Conservation (phyloP, 1,140 invertebrate genomes). For the Ericerus pela region DNA sequence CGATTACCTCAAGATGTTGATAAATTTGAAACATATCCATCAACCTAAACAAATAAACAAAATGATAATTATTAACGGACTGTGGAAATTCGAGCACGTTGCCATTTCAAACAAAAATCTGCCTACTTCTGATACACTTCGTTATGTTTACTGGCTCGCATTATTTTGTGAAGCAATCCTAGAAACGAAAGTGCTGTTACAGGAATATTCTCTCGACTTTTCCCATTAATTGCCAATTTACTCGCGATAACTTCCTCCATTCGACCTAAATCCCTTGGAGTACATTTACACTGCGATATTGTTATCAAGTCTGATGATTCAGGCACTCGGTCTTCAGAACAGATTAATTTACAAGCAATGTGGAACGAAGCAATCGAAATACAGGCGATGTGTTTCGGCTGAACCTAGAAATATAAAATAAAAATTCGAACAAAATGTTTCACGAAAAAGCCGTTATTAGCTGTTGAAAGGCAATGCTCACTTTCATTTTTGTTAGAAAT, state of each 20-base stretch:
- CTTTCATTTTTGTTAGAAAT: slow-evolving; percentile 55
- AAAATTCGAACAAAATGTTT: background rate
- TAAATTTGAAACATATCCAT: slow-evolving; percentile 34
- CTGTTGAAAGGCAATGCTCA: slow-evolving; percentile 25
- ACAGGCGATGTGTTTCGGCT: slow-evolving; percentile 51
- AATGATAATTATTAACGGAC: background rate
- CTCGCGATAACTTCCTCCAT: slow-evolving; percentile 54
- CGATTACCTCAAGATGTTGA: slow-evolving; percentile 50
- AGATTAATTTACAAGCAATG: slow-evolving; percentile 38
- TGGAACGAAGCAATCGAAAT: slow-evolving; percentile 54
- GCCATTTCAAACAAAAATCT: too few relatives aligned
- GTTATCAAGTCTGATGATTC: slow-evolving; percentile 36
- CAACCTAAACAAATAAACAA: slow-evolving; percentile 2
- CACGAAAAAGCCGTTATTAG: slow-evolving; percentile 1
- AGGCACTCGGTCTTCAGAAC: slow-evolving; percentile 29
- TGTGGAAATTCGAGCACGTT: background rate
- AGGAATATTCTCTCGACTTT: slow-evolving; percentile 30
- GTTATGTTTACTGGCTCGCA: slow-evolving; percentile 26
- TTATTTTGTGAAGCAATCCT: slow-evolving; percentile 43
- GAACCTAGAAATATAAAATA: slow-evolving; percentile 29
- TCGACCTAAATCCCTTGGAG: slow-evolving; percentile 49
- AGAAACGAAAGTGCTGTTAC: slow-evolving; percentile 50
- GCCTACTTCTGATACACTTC: slow-evolving; percentile 19
- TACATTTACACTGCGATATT: slow-evolving; percentile 55
- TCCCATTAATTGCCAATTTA: slow-evolving; percentile 47